Evolutionary conservation across 2,888 invertebrate genomes (phyloP).

Genomic region (Mesorhabditis sp.): DNA sequence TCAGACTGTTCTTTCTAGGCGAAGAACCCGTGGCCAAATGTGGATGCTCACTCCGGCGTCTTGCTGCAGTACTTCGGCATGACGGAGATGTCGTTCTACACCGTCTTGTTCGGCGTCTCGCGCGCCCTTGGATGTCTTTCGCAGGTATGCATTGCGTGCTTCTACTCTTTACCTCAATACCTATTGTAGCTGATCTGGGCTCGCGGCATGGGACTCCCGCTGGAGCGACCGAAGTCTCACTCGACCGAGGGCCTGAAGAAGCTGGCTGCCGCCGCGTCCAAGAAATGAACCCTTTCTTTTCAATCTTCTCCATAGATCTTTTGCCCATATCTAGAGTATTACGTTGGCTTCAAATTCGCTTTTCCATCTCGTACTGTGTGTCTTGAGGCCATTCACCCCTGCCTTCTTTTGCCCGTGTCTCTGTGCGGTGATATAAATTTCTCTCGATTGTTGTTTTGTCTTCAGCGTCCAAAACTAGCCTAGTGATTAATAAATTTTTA

Average conservation of each 20-base stretch:
- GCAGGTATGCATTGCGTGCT: conserved; percentile 59
- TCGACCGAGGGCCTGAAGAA: conserved; percentile 71
- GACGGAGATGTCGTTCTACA: conserved; percentile 89
- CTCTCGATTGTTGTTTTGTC: no score
- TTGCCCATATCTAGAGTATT: no score
- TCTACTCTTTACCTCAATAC: no score
- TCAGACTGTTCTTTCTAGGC: conserved; percentile 63
- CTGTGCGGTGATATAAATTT: no score
- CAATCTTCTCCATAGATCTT: no score
- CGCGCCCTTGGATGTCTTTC: conserved; percentile 78
- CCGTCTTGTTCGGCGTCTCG: conserved; percentile 85
- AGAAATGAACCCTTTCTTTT: conserved; percentile 14
- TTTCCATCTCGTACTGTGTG: no score
- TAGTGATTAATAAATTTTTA: no score
- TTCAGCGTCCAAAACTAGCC: no score
- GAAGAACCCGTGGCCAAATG: conserved; percentile 97
- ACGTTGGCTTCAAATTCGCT: no score
- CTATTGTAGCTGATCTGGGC: conserved; percentile 69
- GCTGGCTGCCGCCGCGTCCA: conserved; percentile 50
- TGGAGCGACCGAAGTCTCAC: conserved; percentile 82
- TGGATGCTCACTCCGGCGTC: conserved; percentile 92
- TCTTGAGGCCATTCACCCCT: no score
- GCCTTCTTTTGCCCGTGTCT: no score
- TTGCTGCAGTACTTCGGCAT: conserved; percentile 84
- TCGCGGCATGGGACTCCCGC: conserved; percentile 77